Base-by-base conservation (phyloP, 1,140 invertebrate genomes). In the Zeugodacus cucurbitae region DNA sequence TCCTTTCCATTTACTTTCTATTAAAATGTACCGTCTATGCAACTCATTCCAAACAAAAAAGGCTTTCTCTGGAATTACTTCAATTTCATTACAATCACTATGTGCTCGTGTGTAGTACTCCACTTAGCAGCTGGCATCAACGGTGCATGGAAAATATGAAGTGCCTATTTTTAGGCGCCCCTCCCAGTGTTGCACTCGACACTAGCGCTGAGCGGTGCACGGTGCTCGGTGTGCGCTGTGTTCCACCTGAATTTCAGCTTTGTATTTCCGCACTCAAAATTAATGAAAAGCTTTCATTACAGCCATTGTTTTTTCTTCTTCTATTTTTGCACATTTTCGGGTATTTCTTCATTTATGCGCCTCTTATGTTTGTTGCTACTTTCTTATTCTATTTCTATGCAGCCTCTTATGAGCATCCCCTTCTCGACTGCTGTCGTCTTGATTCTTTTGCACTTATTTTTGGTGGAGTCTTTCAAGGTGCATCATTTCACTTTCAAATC, bases 231-330 rank as follows among this genome's bases (percentile, higher is more conserved):
- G 29, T 17, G 37, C 10, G 10, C 20, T 2, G 32, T 3, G 74
- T 34, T 48, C 41, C 74, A 78, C 74, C 74, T 82, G 41, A n/a
- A 48, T 48, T 82, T 22, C 74, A 48, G 41, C 41, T 82, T 82
- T 54, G 74, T 82, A 48, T 82, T 82, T 82, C 41, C 22, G 74
- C 74, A 82, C 74, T 82, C 74, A 48, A 82, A 82, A 82, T 82
- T 82, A 82, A 82, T 82, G 74, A 82, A 82, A 82, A 82, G 74
- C 74, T 82, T 82, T 82, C 74, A 82, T 82, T 82, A 82, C 22
- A 44, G 11, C 10, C 41, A 48, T 82, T 82, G 74, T 82, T 54
- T 29, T 82, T 82, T n/a, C n/a, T n/a, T n/a, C n/a, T n/a, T n/a
- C n/a, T n/a, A n/a, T n/a, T 82, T 78, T 82, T 29, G 41, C 41